Evolutionary conservation across 2,797 vertebrate species (phyloP).

Genomic region (Periparus ater): DNA sequence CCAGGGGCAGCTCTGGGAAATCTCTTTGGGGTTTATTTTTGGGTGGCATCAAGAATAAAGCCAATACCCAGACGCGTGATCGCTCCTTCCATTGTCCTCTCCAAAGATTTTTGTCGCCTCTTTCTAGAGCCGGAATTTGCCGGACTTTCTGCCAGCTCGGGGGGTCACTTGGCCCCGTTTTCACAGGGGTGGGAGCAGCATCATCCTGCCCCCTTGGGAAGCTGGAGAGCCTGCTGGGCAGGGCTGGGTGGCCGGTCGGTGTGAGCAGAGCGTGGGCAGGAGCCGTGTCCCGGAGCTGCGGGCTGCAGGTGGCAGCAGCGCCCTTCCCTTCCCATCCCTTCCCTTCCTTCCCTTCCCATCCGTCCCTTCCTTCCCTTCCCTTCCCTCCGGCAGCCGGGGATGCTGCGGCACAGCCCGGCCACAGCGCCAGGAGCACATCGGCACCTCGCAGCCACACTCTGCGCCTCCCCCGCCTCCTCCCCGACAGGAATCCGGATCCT

Average conservation of each 20-base stretch:
- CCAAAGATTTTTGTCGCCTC: neutral
- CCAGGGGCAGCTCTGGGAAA: neutral
- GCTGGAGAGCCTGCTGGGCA: neutral
- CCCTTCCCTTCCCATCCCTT: conserved; percentile 29
- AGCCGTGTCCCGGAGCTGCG: neutral
- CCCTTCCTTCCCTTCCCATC: conserved; percentile 10
- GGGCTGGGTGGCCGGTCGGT: neutral
- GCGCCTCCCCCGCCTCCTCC: neutral
- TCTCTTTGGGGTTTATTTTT: neutral
- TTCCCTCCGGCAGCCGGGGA: neutral
- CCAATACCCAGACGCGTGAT: neutral
- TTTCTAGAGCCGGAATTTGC: neutral
- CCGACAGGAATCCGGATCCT: neutral
- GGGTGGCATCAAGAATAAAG: neutral
- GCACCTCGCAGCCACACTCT: neutral
- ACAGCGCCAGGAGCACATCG: neutral
- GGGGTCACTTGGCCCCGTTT: too few species aligned
- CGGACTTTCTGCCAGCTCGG: neutral
- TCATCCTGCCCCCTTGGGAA: neutral
- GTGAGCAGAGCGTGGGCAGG: too few species aligned
- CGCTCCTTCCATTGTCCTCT: neutral
- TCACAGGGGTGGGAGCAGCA: neutral
- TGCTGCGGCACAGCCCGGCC: neutral
- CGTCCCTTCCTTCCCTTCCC: too few species aligned
- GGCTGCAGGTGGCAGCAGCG: conserved; percentile 68